Percentiles rank a stretch among this genome's conserved stretches.
Evolutionary conservation across 2,888 invertebrate genomes (phyloP).

Genomic region (Gymnosoma rotundatum): DNA sequence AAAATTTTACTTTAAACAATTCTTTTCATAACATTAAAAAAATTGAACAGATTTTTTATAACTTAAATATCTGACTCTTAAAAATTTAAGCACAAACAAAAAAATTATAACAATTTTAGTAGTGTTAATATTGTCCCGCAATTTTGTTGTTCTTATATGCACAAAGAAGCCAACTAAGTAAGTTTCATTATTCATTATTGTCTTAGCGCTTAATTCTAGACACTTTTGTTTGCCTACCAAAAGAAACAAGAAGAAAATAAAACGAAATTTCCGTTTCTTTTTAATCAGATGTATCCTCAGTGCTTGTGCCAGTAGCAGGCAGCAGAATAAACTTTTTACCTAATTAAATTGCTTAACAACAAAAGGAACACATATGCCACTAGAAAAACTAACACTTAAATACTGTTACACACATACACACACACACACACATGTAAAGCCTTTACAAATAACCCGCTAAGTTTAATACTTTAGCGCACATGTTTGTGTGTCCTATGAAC

Average conservation of each 20-base stretch:
- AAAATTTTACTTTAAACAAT: too few relatives aligned
- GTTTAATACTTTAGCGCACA: slow-evolving; percentile 5
- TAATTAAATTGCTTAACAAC: slow-evolving; percentile 53
- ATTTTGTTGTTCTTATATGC: slow-evolving; percentile 50
- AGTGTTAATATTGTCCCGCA: slow-evolving; percentile 49
- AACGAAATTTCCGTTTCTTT: neutral
- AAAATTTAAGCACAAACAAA: neutral
- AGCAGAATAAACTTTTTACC: slow-evolving; percentile 38
- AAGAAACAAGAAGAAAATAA: neutral
- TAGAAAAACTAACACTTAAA: neutral
- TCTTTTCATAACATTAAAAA: too few relatives aligned
- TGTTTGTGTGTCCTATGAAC: neutral
- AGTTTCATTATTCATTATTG: slow-evolving; percentile 29
- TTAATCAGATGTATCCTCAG: neutral
- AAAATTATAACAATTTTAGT: neutral
- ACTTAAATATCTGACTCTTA: too few relatives aligned
- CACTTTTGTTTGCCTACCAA: neutral
- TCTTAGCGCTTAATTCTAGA: slow-evolving; percentile 20
- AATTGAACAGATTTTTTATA: too few relatives aligned
- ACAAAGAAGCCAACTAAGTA: slow-evolving; percentile 41
- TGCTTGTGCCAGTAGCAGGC: neutral
- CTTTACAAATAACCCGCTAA: slow-evolving; percentile 27
- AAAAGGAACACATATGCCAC: neutral
- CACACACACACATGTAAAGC: slow-evolving; percentile 1
- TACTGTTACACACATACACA: neutral